Evolutionary conservation across 2,113 vertebrate genomes (phyloP), one percentile per base, ranked within the genome.

Genomic region (Pao palembangensis): DNA sequence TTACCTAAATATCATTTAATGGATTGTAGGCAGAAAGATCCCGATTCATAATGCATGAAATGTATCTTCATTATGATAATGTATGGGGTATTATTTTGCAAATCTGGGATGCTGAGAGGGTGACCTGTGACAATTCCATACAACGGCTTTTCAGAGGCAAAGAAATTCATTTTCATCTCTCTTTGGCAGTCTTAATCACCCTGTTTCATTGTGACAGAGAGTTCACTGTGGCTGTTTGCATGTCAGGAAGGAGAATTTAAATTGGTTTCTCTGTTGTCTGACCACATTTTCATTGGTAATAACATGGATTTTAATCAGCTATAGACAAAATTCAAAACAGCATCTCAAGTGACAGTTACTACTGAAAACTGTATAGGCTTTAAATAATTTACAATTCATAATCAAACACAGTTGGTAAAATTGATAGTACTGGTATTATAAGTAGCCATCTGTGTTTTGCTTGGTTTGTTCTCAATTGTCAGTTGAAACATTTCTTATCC

Each of bases 91-190:
- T 92, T 91, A 89, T 88, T 88, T 84, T 85, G 87, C 90, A 80
- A 75, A 87, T 53, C 55, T 51, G 64, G 69, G 80, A 69, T 53
- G 73, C 76, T 82, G 71, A 55, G 74, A 81, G 83, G 80, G 78
- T 91, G 91, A 92, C 89, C 92, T 80, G 79, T 75, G 85, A 76
- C 85, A 90, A 88, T 87, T 84, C 82, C 77, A 88, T 75, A 80
- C 81, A 75, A 88, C 81, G 87, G 65, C 67, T 86, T 75, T 54
- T 25, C 65, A 67, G 84, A 89, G 75, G 79, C 81, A 71, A 70
- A 86, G 82, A 81, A 92, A 92, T 93, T 91, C 87, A 91, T 93
- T 92, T 91, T 91, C 90, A 91, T 92, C 88, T 88, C 78, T 75
- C 73, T 78, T 15, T 78, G 82, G 81, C 83, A 78, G 79, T 85